A percentile compares a stretch with the other conserved stretches of the same genome.
Conservation (phyloP, 2,888 invertebrate genomes). For the Ochropacha duplaris region DNA sequence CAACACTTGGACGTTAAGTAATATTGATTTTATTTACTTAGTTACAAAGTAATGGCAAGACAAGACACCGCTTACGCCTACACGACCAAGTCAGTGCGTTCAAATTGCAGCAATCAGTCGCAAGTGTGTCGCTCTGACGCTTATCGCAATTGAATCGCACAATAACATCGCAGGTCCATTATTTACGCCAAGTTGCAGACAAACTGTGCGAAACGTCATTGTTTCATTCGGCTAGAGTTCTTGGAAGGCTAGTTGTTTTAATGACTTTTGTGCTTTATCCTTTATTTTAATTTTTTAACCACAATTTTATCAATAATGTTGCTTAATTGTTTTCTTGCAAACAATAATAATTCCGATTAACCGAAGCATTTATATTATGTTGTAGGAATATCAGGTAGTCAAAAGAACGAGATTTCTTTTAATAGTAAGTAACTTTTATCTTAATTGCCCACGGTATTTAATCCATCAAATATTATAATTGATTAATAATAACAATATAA, state of each 20-base stretch:
- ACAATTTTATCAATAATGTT: too few relatives aligned
- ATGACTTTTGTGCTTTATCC: neutral
- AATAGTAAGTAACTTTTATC: too few relatives aligned
- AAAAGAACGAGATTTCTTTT: too few relatives aligned
- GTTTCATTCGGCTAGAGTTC: neutral
- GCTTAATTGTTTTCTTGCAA: too few relatives aligned
- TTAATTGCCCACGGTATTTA: too few relatives aligned
- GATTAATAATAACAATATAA: too few relatives aligned
- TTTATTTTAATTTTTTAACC: too few relatives aligned
- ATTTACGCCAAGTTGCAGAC: conserved; percentile 38
- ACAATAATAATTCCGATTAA: too few relatives aligned
- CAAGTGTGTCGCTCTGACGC: conserved; percentile 13
- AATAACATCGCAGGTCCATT: conserved; percentile 31
- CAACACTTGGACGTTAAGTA: too few relatives aligned
- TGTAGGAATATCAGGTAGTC: too few relatives aligned
- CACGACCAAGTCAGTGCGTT: conserved; percentile 5
- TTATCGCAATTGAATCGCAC: conserved; percentile 22
- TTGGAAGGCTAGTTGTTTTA: neutral
- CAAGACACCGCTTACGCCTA: neutral
- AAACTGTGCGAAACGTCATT: conserved; percentile 11
- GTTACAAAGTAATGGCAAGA: neutral
- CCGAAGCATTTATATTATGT: too few relatives aligned
- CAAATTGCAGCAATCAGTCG: conserved; percentile 25
- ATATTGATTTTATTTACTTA: neutral
- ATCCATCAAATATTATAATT: too few relatives aligned